Evolutionary conservation across 2,888 invertebrate species (phyloP).

Genomic region (Tuta absoluta): DNA sequence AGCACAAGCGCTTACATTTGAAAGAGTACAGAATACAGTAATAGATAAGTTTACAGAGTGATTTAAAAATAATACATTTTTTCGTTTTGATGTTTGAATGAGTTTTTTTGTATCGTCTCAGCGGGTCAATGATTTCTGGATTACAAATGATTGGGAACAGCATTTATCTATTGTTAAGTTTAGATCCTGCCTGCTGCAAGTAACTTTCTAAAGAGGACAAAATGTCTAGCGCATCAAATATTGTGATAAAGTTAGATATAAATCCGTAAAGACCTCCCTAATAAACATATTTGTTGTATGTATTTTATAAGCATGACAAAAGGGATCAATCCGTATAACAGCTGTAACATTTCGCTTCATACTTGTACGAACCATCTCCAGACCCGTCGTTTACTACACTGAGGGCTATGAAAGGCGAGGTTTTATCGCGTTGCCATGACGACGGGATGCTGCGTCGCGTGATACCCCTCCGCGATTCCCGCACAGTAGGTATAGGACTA

Average conservation of each 20-base stretch:
- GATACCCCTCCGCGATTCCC: constrained; percentile 55
- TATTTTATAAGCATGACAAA: not conserved
- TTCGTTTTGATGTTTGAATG: no score
- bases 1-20: constrained; percentile 69
- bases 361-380: not conserved
- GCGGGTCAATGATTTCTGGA: no score
- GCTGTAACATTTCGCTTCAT: not conserved
- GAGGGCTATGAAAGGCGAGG: constrained; percentile 79
- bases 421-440: constrained; percentile 80
- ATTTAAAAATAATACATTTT: not conserved
- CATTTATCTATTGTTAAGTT: no score
- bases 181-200: no score
- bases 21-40: constrained; percentile 62
- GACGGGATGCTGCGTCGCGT: constrained; percentile 72
- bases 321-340: not conserved
- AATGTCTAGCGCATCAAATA: no score
- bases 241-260: no score
- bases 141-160: no score
- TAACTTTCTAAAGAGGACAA: no score
- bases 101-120: no score
- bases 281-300: no score
- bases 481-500: constrained; percentile 68
- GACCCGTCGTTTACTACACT: constrained; percentile 23
- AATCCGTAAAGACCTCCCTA: no score
- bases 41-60: constrained; percentile 32